Conservation (phyloP, 2,888 invertebrate genomes). For the Cheilosia scutellata region DNA sequence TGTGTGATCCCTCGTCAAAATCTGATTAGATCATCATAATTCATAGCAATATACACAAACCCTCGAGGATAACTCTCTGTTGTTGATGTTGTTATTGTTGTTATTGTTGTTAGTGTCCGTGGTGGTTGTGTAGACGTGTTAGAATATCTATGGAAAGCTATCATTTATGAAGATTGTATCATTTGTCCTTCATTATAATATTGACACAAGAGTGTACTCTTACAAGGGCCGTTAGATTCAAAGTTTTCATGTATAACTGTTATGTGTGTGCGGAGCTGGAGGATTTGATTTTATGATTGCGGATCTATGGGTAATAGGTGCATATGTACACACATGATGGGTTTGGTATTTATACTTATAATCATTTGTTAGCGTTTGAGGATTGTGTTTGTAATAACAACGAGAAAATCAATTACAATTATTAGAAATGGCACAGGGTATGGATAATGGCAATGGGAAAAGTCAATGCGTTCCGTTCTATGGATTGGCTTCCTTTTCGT, state of each 20-base stretch:
- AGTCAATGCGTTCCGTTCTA: too few species aligned
- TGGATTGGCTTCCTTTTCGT: too few species aligned
- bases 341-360: slow-evolving; percentile 11
- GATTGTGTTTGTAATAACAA: too few species aligned
- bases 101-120: not conserved
- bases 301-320: slow-evolving; percentile 28
- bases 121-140: slow-evolving; percentile 1
- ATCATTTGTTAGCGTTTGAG: not conserved
- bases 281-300: slow-evolving; percentile 49
- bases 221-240: slow-evolving; percentile 20
- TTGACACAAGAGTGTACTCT: slow-evolving; percentile 39
- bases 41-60: slow-evolving; percentile 40
- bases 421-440: too few species aligned
- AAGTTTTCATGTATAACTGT: slow-evolving; percentile 38
- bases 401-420: too few species aligned
- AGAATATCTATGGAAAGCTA: slow-evolving; percentile 9
- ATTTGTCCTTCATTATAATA: slow-evolving; percentile 62
- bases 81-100: slow-evolving; percentile 2
- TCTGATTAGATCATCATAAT: slow-evolving; percentile 73
- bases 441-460: too few species aligned
- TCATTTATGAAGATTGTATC: slow-evolving; percentile 61
- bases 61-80: slow-evolving; percentile 11
- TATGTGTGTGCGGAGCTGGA: slow-evolving; percentile 11
- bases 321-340: slow-evolving; percentile 28
- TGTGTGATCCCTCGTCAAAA: slow-evolving; percentile 70